Base-by-base conservation (phyloP, 2,888 invertebrate species). In the Melipona beecheii region DNA sequence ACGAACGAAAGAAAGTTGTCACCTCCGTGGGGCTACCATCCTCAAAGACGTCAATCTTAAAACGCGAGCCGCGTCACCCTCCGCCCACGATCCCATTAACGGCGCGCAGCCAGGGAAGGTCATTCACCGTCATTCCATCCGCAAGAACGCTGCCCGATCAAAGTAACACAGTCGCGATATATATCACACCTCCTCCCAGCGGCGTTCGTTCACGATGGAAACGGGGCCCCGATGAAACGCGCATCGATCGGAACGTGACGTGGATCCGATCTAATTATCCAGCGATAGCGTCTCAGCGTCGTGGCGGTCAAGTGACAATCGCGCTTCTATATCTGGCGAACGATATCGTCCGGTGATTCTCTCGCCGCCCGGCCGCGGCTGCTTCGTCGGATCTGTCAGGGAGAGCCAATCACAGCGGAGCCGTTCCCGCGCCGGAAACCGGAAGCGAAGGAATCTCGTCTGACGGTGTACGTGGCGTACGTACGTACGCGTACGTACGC, bases 401-500 rank as follows among this genome's bases (percentile, higher is more conserved):
- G 88, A 92, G 88, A 92, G 84, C 91, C 92, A 93, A 93, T 93
- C 92, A 92, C 88, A 77, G 87, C 86, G 78, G 86, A 90, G 92
- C 89, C 88, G 90, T 91, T 92, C 90, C 89, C 88, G 89, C 85
- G 87, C 90, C 93, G 94, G 93, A 93, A 93, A 92, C 93, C 92
- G 93, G 93, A 93, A 93, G 93, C 86, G 89, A 92, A 92, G 93
- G 93, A 93, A 92, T 94, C 93, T 91, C 92, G 87, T 88, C 83
- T 81, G 88, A 88, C 88, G 85, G 87, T 88, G 83, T 85, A 83
- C 79, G 85, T 81, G 86, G 75, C 69, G 74, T 60, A 52, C 72
- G 78, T 62, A 71, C 81, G 78, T 62, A 71, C 81, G 80, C 75
- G 78, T 52, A 73, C 81, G 72, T 73, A 80, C 73, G 74, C 43